A percentile compares a stretch with the other conserved stretches of the same genome.
phyloP scores from a whole-genome alignment of 1,140 invertebrate species.

The Pseudomyrmex gracilis region DNA sequence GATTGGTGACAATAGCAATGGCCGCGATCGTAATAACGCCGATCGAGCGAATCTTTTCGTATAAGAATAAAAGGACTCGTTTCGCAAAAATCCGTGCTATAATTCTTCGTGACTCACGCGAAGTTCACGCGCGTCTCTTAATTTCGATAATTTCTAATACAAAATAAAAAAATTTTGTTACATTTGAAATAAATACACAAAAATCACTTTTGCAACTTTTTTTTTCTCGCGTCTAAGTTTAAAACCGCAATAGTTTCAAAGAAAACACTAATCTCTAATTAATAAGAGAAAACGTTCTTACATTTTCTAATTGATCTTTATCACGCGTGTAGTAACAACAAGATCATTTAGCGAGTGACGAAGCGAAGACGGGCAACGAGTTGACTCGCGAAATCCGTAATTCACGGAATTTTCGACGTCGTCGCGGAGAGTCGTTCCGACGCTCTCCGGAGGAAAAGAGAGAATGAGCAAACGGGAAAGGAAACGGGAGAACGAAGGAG shows the following conservation, averaged over 20 bases:
- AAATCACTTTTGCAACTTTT: background rate
- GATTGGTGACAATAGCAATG: constrained; percentile 73
- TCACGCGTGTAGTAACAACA: background rate
- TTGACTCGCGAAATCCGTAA: constrained; percentile 34
- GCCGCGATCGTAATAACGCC: constrained; percentile 68
- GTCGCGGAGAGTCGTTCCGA: constrained; percentile 13
- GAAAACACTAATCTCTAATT: background rate
- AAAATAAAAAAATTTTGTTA: background rate
- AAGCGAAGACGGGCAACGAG: background rate
- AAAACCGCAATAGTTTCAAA: background rate
- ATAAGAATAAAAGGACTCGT: constrained; percentile 23
- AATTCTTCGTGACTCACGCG: constrained; percentile 29
- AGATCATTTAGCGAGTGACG: background rate
- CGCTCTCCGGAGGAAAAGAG: constrained; percentile 3
- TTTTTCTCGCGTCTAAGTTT: background rate
- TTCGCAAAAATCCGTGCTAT: constrained; percentile 3
- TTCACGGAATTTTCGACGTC: constrained; percentile 53
- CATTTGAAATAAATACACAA: background rate
- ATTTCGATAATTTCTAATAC: background rate
- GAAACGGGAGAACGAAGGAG: constrained; percentile 1
- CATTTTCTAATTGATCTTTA: background rate
- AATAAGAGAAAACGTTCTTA: background rate
- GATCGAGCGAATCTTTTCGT: constrained; percentile 38
- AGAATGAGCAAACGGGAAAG: constrained; percentile 3
- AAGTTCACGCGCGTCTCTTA: background rate